phyloP scores from a whole-genome alignment of 2,113 vertebrate species.

The Nesoenas mayeri region DNA sequence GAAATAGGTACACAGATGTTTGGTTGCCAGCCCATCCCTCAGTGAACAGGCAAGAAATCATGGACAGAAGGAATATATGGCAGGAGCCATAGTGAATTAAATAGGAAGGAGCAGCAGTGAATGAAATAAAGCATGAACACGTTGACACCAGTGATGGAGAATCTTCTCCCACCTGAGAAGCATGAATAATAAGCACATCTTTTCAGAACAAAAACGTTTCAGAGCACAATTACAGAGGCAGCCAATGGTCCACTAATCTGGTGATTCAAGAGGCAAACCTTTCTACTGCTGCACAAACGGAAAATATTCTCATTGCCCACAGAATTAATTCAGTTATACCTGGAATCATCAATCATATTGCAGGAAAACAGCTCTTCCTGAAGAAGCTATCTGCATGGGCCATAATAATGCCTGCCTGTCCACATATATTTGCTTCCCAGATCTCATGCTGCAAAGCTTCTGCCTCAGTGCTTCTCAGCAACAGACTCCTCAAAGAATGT shows the following conservation, averaged over 20 bases:
- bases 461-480: neutral
- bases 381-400: neutral
- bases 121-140: neutral
- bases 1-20: neutral
- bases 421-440: neutral
- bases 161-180: neutral
- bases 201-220: neutral
- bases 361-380: neutral
- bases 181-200: neutral
- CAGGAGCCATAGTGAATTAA: neutral
- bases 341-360: neutral
- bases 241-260: neutral
- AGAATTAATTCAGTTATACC: neutral
- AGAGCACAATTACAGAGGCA: neutral
- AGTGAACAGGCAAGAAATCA: neutral
- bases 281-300: neutral
- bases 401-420: neutral
- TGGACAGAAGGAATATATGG: neutral
- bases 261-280: neutral
- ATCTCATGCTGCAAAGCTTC: neutral
- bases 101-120: neutral
- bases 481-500: neutral
- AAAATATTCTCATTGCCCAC: neutral
- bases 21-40: neutral
- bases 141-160: neutral